Evolutionary conservation across 2,797 vertebrate genomes (phyloP).

Genomic region (Champsocephalus gunnari): DNA sequence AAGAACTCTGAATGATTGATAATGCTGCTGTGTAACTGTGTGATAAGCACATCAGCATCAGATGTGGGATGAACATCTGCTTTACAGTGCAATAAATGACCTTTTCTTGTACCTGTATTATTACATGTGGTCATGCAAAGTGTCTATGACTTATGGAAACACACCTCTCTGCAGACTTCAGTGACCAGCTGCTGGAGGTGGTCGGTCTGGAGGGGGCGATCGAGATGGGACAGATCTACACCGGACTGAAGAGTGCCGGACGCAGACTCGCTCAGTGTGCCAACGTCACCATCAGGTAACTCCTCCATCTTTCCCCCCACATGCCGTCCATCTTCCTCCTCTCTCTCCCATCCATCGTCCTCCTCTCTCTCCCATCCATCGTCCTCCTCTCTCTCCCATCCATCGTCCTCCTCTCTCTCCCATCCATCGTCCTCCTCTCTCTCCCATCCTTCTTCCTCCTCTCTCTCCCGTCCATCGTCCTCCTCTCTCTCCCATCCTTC

Average conservation of each 20-base stretch:
- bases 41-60: too few species aligned
- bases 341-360: background rate
- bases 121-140: background rate
- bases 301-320: background rate
- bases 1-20: background rate
- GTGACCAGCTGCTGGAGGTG: conserved; percentile 89
- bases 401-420: background rate
- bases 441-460: too few species aligned
- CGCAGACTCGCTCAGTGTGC: conserved; percentile 93
- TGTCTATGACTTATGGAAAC: background rate
- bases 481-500: too few species aligned
- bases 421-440: too few species aligned
- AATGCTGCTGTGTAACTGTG: background rate
- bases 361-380: too few species aligned
- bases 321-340: background rate
- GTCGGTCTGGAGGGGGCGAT: conserved; percentile 96
- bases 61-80: background rate
- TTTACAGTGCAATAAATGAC: background rate
- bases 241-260: conserved; percentile 94
- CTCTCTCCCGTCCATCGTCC: too few species aligned
- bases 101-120: background rate
- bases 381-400: background rate
- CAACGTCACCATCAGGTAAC: conserved; percentile 91
- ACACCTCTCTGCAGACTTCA: conserved; percentile 78
- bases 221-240: conserved; percentile 99